phyloP scores from a whole-genome alignment of 2,888 invertebrate genomes.

The Coelogynopora nodosa region DNA sequence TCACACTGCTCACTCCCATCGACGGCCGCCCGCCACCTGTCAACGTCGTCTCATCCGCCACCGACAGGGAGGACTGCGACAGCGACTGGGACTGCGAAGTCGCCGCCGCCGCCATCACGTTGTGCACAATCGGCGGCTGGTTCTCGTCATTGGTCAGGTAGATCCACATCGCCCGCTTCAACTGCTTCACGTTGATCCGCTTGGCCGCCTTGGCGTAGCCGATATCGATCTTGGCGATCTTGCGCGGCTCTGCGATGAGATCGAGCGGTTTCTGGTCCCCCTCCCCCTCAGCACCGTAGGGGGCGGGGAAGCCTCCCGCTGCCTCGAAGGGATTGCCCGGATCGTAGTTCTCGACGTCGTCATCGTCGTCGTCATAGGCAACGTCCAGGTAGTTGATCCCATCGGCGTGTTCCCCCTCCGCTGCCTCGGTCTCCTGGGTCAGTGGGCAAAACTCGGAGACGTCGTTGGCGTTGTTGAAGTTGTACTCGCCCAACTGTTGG shows the following conservation, averaged over 20 bases:
- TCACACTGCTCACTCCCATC: neutral
- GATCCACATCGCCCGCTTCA: conserved; percentile 75
- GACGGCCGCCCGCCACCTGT: neutral
- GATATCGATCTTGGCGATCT: conserved; percentile 73
- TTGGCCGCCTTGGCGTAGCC: conserved; percentile 78
- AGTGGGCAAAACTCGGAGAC: conserved; percentile 64
- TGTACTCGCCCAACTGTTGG: conserved; percentile 62
- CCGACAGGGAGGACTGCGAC: neutral
- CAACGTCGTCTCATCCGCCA: neutral
- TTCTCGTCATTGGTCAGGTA: neutral
- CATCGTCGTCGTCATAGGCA: conserved; percentile 56
- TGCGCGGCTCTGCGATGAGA: conserved; percentile 48
- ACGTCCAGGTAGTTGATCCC: conserved; percentile 44
- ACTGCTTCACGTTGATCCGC: conserved; percentile 77
- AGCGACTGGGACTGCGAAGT: neutral
- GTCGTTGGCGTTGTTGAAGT: conserved; percentile 66
- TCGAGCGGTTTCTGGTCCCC: neutral
- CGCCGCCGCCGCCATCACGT: neutral
- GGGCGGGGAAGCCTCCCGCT: conserved; percentile 54
- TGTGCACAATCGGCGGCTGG: too few species aligned
- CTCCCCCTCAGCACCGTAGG: neutral
- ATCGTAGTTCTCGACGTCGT: conserved; percentile 51
- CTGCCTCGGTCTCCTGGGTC: too few species aligned
- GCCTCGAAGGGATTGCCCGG: conserved; percentile 31
- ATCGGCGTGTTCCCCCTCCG: conserved; percentile 51